Conservation (phyloP, 1,140 invertebrate genomes). For the Ephestia elutella region DNA sequence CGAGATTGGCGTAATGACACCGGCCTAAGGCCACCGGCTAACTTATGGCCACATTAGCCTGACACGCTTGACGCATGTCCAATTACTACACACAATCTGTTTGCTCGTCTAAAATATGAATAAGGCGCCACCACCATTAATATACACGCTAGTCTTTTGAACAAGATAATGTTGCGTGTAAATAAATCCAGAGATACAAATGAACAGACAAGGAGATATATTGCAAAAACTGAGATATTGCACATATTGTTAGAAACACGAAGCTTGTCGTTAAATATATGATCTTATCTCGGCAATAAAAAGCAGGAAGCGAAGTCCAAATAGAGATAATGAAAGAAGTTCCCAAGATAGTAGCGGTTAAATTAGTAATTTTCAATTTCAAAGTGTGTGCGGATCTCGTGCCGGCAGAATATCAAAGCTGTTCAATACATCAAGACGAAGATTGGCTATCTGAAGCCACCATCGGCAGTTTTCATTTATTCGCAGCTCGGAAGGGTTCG, state of each 20-base stretch:
- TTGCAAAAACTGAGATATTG: conserved; percentile 63
- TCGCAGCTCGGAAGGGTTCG: conserved; percentile 43
- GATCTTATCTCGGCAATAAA: neutral
- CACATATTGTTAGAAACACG: conserved; percentile 39
- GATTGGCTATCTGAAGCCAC: conserved; percentile 28
- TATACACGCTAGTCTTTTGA: conserved; percentile 49
- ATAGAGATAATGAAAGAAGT: neutral
- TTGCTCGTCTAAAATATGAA: conserved; percentile 60
- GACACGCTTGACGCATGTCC: conserved; percentile 62
- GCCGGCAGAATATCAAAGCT: conserved; percentile 10
- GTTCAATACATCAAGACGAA: conserved; percentile 23
- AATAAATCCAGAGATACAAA: conserved; percentile 66
- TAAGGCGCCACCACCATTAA: conserved; percentile 44
- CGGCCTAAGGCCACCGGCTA: conserved; percentile 38
- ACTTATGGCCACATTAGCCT: conserved; percentile 62
- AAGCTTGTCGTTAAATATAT: conserved; percentile 1
- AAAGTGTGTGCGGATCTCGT: neutral
- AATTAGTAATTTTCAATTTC: conserved; percentile 5
- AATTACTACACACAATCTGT: conserved; percentile 67
- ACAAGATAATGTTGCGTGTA: conserved; percentile 60
- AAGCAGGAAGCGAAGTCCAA: neutral
- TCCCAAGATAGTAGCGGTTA: conserved; percentile 3
- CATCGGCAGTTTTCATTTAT: conserved; percentile 35
- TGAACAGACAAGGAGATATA: conserved; percentile 54
- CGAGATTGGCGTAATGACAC: conserved; percentile 57